A percentile compares a stretch with the other conserved stretches of the same genome.
phyloP scores from a whole-genome alignment of 2,113 vertebrate genomes.

The Galemys pyrenaicus region DNA sequence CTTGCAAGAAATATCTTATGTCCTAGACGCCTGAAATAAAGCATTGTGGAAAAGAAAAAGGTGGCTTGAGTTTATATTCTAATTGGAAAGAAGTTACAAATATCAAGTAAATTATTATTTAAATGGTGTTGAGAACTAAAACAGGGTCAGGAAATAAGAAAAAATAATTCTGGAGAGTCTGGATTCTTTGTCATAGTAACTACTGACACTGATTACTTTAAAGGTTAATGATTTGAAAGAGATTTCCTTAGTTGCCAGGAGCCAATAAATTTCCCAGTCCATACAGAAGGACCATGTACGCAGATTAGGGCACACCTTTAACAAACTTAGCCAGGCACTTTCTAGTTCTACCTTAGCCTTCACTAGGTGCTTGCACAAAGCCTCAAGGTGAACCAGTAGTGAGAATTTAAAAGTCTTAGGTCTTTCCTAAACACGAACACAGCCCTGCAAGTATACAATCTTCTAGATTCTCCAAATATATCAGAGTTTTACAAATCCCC shows the following conservation, averaged over 20 bases:
- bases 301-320: neutral
- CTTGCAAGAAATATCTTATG: neutral
- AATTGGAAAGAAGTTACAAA: neutral
- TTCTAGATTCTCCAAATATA: neutral
- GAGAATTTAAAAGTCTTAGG: neutral
- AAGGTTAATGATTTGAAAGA: neutral
- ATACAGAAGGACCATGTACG: neutral
- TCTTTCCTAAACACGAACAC: neutral
- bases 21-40: neutral
- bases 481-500: neutral
- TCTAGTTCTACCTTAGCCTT: neutral
- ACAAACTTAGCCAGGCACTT: neutral
- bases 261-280: neutral
- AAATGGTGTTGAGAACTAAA: neutral
- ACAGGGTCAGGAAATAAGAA: neutral
- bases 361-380: no score
- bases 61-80: neutral
- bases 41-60: neutral
- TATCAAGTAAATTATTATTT: neutral
- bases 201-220: slow-evolving; percentile 5
- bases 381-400: no score
- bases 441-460: neutral
- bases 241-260: slow-evolving; percentile 16
- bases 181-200: neutral
- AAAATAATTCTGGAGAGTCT: slow-evolving; percentile 16